phyloP scores from a whole-genome alignment of 2,113 vertebrate species.

The Numenius arquata region DNA sequence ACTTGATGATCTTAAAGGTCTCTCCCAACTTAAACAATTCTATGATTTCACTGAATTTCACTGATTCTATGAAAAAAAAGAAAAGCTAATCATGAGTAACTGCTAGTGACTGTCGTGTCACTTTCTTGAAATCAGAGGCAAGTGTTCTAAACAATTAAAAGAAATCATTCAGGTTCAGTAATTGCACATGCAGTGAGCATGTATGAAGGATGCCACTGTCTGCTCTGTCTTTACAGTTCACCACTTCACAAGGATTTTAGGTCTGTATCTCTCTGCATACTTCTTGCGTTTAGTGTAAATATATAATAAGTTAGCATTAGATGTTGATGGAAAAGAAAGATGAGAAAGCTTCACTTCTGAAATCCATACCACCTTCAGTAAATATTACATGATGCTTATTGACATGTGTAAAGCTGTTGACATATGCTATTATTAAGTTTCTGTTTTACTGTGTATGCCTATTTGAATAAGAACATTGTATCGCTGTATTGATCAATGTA shows the following conservation, averaged over 20 bases:
- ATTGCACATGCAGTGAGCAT: background rate
- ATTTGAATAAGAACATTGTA: background rate
- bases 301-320: background rate
- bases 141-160: background rate
- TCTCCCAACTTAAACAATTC: background rate
- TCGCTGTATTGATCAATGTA: background rate
- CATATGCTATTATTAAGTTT: background rate
- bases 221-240: background rate
- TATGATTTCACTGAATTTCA: no score
- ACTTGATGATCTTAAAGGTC: background rate
- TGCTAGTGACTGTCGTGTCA: background rate
- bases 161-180: background rate
- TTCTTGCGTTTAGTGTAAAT: background rate
- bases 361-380: background rate
- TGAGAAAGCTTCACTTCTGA: background rate
- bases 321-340: background rate
- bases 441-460: background rate
- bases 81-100: background rate
- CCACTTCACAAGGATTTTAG: background rate
- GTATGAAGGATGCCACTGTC: background rate
- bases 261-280: background rate
- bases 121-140: background rate
- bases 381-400: background rate
- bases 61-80: no score
- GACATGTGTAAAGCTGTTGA: background rate